phyloP scores from a whole-genome alignment of 1,140 invertebrate genomes.

The Papilio glaucus region DNA sequence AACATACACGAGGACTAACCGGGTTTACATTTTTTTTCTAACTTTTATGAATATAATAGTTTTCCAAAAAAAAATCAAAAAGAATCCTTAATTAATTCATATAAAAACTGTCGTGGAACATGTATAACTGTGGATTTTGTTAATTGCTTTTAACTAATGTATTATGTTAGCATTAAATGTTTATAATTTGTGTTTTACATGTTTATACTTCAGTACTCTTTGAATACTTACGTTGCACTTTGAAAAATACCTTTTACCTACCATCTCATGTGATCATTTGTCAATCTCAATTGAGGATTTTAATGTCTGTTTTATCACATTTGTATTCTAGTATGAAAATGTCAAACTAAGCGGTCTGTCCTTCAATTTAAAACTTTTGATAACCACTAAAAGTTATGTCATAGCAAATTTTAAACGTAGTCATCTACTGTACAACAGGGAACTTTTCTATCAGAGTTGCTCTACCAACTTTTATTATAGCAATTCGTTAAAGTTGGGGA shows the following conservation, averaged over 20 bases:
- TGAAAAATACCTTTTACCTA: too few species aligned
- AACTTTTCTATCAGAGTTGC: not conserved
- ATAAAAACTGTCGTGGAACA: not conserved
- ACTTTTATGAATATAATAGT: not conserved
- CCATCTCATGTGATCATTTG: too few species aligned
- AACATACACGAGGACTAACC: not conserved
- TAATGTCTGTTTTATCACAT: not conserved
- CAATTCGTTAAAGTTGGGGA: not conserved
- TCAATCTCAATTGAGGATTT: not conserved
- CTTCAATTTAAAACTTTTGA: conserved; percentile 28
- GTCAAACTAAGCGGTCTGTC: not conserved
- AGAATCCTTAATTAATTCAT: not conserved
- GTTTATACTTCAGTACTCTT: too few species aligned
- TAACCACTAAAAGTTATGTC: not conserved
- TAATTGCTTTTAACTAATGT: not conserved
- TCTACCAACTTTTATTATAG: conserved; percentile 6
- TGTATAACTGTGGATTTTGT: not conserved
- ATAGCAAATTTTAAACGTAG: conserved; percentile 12
- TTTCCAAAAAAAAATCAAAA: not conserved
- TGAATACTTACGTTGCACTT: too few species aligned
- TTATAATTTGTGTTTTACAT: too few species aligned
- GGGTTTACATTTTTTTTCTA: not conserved
- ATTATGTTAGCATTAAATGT: too few species aligned
- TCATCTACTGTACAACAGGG: conserved; percentile 9
- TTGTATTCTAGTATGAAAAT: not conserved